Percentiles rank a stretch among this genome's conserved stretches.
Conservation (phyloP, 2,797 vertebrate species). For the Megaceryle alcyon region DNA sequence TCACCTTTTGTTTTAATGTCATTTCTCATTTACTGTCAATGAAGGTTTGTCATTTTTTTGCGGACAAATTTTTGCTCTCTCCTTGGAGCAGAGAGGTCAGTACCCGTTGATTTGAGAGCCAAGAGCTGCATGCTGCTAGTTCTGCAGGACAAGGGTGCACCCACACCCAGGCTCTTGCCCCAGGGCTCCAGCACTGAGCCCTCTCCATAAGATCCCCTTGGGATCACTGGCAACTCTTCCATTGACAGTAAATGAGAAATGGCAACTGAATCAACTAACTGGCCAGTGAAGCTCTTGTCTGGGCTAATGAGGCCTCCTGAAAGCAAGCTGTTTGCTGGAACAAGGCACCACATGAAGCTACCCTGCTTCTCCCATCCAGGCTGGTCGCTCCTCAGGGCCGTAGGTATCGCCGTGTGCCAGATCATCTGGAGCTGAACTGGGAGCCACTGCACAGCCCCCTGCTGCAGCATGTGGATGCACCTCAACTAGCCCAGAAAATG, state of each 20-base stretch:
- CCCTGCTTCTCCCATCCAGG: not conserved
- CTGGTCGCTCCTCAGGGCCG: rapidly evolving
- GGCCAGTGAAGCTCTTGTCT: not conserved
- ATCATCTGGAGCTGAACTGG: not conserved
- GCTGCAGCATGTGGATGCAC: not conserved
- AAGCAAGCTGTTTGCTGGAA: not conserved
- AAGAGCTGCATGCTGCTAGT: rapidly evolving
- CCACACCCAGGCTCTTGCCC: rapidly evolving
- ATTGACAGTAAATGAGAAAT: no score
- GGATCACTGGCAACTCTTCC: not conserved
- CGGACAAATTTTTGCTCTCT: not conserved
- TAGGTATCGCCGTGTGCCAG: not conserved
- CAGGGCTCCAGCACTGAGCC: not conserved
- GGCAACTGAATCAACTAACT: not conserved
- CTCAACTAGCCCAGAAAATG: not conserved
- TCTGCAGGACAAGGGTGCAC: not conserved
- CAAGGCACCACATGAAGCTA: rapidly evolving
- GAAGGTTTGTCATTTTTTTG: not conserved
- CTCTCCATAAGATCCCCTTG: not conserved
- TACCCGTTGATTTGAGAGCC: not conserved
- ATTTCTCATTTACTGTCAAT: not conserved
- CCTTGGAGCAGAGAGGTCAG: rapidly evolving
- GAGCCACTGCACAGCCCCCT: not conserved
- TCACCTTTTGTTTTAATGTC: not conserved
- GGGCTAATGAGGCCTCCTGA: not conserved